Base-by-base conservation (phyloP, 1,140 invertebrate genomes). In the Bathynomus jamesi region DNA sequence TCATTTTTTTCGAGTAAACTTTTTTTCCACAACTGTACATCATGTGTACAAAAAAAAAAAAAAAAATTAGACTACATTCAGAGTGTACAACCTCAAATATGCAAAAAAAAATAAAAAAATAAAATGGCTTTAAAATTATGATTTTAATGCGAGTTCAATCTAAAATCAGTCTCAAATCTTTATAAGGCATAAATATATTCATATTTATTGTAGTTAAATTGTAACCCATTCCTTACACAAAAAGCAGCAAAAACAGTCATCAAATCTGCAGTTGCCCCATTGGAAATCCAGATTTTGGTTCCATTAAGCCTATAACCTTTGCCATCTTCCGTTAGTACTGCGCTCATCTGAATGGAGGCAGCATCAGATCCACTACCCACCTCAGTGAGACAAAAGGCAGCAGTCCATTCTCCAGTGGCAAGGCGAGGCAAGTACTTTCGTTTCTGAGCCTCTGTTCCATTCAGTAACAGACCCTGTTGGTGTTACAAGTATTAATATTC, bases 281-380 rank as follows among this genome's bases (percentile, higher is more conserved):
- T 99, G 78, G 93, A 96, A 79, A 99, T 99, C 96, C 96, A 99
- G 79, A 99, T 95, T 86, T 99, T 99, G 75, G 91, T 94, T 27
- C 97, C 97, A 85, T 99, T 99, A 0, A 99, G 82, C 70, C 97
- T 87, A 80, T 90, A 99, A 82, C 97, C 90, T 79, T 91, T 92
- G 0, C 94, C 93, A 84, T 98, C 95, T 3, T 87, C 83, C 30
- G 92, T 91, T 76, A 93, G 88, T 3, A 91, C 89, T 13, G 95
- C 96, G 78, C 88, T 86, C 31, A 87, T 88, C 80, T 85, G 88
- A 76, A 94, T 92, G 27, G 91, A 90, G 69, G 88, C 88, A 30
- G 95, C 96, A 85, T 99, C 96, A 66, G 94, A 95, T 46, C 95
- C 95, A 74, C 89, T 91, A 74, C 90, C 90, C 28, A 96, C 95